Conservation (phyloP, 92 coral and sea anemone species). For the Paragorgia papillata region DNA sequence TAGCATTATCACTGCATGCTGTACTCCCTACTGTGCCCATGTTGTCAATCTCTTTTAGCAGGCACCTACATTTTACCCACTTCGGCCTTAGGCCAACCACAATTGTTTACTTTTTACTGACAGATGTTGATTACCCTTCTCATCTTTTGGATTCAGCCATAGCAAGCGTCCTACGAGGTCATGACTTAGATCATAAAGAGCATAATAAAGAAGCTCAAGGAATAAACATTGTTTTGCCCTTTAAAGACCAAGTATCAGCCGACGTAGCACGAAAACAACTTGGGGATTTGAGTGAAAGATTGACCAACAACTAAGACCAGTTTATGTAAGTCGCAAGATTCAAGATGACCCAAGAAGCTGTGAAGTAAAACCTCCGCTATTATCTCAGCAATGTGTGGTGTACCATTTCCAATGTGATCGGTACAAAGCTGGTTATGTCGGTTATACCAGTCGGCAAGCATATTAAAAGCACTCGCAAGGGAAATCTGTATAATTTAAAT, state of each 20-base stretch:
- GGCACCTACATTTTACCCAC: no score
- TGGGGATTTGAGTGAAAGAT: slow-evolving; percentile 45
- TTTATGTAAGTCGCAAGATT: slow-evolving; percentile 50
- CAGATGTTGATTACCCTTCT: no score
- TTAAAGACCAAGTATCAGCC: slow-evolving; percentile 51
- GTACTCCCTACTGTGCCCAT: no score
- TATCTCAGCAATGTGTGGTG: slow-evolving; percentile 44
- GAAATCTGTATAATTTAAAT: no score
- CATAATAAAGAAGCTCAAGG: no score
- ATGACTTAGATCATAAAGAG: no score
- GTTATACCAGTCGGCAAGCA: slow-evolving; percentile 40
- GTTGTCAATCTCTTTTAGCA: no score
- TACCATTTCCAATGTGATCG: slow-evolving; percentile 43
- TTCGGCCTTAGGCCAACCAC: no score
- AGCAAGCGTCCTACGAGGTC: no score
- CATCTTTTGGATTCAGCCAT: no score
- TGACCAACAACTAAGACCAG: slow-evolving; percentile 25
- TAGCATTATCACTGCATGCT: no score
- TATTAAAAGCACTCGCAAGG: neutral
- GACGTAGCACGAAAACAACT: slow-evolving; percentile 40
- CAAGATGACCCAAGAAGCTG: slow-evolving; percentile 33
- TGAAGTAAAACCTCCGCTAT: slow-evolving; percentile 44
- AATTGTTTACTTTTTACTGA: no score
- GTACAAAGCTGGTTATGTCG: slow-evolving; percentile 56
- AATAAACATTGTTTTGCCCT: slow-evolving; percentile 33